These are phyloP conservation scores for Mobula hypostoma DNA, from an alignment of 2,113 vertebrate species.

Conservation along the genomic window DNA sequence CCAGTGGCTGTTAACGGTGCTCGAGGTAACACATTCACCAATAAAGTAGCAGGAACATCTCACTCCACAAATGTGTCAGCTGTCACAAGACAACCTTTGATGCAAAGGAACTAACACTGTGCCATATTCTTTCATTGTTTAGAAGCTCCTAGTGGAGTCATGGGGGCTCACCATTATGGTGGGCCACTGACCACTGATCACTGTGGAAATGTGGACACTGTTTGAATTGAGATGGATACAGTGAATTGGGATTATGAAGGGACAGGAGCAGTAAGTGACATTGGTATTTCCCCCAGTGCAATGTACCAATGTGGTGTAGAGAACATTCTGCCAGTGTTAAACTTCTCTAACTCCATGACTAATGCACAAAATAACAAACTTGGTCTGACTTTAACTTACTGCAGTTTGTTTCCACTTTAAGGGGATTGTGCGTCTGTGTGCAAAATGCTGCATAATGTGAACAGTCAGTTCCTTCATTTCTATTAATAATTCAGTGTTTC, in stretches of 20 bases:
- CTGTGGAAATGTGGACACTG: background rate
- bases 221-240: background rate
- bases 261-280: background rate
- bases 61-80: too few relatives aligned
- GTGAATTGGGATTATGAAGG: background rate
- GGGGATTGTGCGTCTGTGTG: background rate
- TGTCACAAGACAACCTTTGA: too few relatives aligned
- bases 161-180: background rate
- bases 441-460: conserved; percentile 9
- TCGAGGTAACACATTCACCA: too few relatives aligned
- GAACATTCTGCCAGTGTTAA: background rate
- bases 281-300: background rate
- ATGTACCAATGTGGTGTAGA: background rate
- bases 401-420: conserved; percentile 10
- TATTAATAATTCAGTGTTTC: conserved; percentile 2
- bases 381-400: background rate
- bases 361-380: background rate
- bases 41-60: too few relatives aligned
- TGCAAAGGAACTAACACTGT: too few relatives aligned
- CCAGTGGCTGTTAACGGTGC: too few relatives aligned
- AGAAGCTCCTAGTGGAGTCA: background rate
- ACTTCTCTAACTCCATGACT: background rate
- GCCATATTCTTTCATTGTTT: background rate
- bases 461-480: background rate
- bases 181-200: background rate